Base-by-base conservation (phyloP, 2,113 vertebrate genomes). In the Pycnonotus jocosus region DNA sequence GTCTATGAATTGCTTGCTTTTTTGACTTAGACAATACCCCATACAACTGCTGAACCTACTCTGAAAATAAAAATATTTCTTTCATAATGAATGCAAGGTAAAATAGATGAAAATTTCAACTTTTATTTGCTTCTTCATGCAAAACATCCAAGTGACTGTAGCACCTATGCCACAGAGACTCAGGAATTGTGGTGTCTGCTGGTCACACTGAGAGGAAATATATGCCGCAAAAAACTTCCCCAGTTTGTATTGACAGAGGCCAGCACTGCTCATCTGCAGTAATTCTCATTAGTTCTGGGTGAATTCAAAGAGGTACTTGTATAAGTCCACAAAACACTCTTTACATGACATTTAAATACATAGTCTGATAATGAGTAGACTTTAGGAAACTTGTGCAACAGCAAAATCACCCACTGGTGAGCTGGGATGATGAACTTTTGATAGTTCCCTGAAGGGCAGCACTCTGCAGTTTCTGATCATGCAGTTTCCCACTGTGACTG, bases 341-440 rank as follows among this genome's bases (percentile, higher is more conserved):
- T 91, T 38, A 31, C 7, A n/a, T 53, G 58, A 47, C 38, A 73
- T 62, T 61, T 60, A 77, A 76, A 69, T 45, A 47, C 22, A 48
- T 25, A 44, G 3, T 66, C 45, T 69, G 44, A n/a, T 54, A 84
- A 54, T 31, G 45, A 87, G 33, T 10, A 88, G n/a, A 60, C 54
- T 80, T 80, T 6, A 47, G 9, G 42, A 65, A 88, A 57, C 19
- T 5, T 38, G 10, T 45, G 33, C 15, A 65, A 33, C 0, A 19
- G 35, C 38, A 87, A 69, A 71, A 40, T 80, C 30, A 21, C 48
- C 24, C 1, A 1, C 25, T 0, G 0, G 30, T 4, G 12, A 48
- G 38, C 12, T 54, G 54, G 19, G 21, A 6, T 65, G 31, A 33
- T 1, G 4, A 78, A 24, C 2, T 33, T 42, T 38, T 68, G 14